phyloP scores from a whole-genome alignment of 2,113 vertebrate species.

The Clarias magur region DNA sequence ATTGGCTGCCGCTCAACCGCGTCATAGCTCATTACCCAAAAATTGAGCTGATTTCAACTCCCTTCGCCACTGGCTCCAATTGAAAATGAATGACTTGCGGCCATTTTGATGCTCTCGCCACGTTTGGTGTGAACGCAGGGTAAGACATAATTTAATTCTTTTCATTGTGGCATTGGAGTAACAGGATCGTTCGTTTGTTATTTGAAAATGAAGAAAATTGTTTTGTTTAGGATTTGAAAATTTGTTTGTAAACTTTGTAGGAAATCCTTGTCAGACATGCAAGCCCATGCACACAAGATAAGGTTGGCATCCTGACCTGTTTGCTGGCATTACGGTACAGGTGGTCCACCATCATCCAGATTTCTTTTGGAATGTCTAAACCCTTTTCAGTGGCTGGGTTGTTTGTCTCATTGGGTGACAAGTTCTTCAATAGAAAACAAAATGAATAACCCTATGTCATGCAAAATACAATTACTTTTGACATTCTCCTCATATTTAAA shows the following conservation, averaged over 20 bases:
- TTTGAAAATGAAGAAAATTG: background rate
- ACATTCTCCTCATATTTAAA: background rate
- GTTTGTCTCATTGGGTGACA: conserved; percentile 56
- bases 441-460: background rate
- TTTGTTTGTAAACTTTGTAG: no score
- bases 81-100: no score
- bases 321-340: conserved; percentile 83
- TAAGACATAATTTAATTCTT: conserved; percentile 12
- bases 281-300: background rate
- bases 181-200: background rate
- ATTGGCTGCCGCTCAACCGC: no score
- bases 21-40: no score
- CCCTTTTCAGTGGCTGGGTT: conserved; percentile 71
- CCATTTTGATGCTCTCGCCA: no score
- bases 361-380: conserved; percentile 91
- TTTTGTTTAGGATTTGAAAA: background rate
- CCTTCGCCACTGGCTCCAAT: no score
- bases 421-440: conserved; percentile 64
- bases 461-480: background rate
- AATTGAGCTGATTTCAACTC: no score
- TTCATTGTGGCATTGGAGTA: conserved; percentile 4
- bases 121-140: no score
- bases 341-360: conserved; percentile 97
- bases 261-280: background rate
- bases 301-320: conserved; percentile 75